Evolutionary conservation across 2,113 vertebrate species (phyloP), one percentile per base, ranked within the genome.

Genomic region (Tragelaphus buxtoni): DNA sequence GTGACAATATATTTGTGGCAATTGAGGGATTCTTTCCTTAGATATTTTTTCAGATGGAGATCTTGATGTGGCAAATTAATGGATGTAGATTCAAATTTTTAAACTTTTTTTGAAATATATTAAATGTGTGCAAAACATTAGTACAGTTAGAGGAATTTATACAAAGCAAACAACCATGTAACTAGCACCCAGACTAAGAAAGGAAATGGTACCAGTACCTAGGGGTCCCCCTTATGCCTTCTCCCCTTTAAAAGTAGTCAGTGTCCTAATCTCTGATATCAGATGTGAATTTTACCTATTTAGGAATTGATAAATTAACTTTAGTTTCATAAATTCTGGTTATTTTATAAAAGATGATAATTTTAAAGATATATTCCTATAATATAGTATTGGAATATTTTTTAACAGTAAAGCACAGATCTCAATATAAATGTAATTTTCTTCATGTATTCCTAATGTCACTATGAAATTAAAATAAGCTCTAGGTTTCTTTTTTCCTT

Each of bases 391-490:
- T 82, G 60, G 22, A 10, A 24, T 55, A 42, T 42, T 63, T 65
- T 65, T 74, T 3, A 56, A 45, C 6, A 63, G 45, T 79, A 61
- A 83, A 96, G 35, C 58, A 72, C 13, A 77, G 16, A 53, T 30
- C 10, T 95, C 8, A 9, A 72, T 58, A 55, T 56, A 18, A 81
- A 51, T 42, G 35, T 9, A 55, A 13, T 18, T 61, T 51, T 93
- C 76, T 74, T 35, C 18, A 42, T 16, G 7, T 72, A 16, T 82
- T 77, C 28, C 80, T 89, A 91, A 51, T 63, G 45, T 74, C 20
- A 86, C 18, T 76, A 26, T 84, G n/a, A 84, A 83, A 80, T 80
- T 74, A 39, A 91, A 92, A 47, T 82, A 53, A 91, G 32, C 53
- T 89, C 12, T 87, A 42, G 39, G 11, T 47, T 56, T 76, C 11